A percentile compares a stretch with the other conserved stretches of the same genome.
Evolutionary conservation across 2,113 vertebrate species (phyloP).

Genomic region (Patagioenas fasciata): DNA sequence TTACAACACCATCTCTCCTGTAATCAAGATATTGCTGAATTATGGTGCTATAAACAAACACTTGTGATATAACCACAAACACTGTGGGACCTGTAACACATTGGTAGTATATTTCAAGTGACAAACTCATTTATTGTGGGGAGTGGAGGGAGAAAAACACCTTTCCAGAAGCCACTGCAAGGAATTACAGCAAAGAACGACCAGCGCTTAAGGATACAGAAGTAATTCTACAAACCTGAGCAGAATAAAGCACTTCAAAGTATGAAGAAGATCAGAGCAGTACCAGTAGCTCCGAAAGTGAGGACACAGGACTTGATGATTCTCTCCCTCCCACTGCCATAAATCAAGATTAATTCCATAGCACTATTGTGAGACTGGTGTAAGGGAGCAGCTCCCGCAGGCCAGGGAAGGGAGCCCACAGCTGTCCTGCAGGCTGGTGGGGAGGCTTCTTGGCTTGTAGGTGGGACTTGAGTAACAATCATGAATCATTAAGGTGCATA

Average conservation of each 20-base stretch:
- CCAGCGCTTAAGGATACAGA: slow-evolving; percentile 5
- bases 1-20: slow-evolving; percentile 55
- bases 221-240: slow-evolving; percentile 7
- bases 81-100: slow-evolving; percentile 62
- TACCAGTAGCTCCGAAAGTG: not conserved
- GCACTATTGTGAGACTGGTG: not conserved
- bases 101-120: slow-evolving; percentile 69
- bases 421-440: not conserved
- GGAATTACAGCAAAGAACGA: slow-evolving; percentile 42
- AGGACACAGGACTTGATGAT: not conserved
- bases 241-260: not conserved
- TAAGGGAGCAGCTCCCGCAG: not conserved
- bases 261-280: not conserved
- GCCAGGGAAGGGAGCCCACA: not conserved
- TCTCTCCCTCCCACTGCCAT: not conserved
- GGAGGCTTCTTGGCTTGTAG: slow-evolving; percentile 9
- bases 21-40: slow-evolving; percentile 71
- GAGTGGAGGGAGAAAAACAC: slow-evolving; percentile 46
- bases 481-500: slow-evolving; percentile 19
- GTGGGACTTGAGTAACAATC: slow-evolving; percentile 21
- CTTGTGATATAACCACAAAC: slow-evolving; percentile 67
- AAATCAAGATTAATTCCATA: slow-evolving; percentile 30
- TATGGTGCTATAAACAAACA: slow-evolving; percentile 70
- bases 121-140: slow-evolving; percentile 61
- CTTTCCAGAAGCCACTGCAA: slow-evolving; percentile 39